phyloP scores from a whole-genome alignment of 2,888 invertebrate genomes.

The Portevinia maculata region DNA sequence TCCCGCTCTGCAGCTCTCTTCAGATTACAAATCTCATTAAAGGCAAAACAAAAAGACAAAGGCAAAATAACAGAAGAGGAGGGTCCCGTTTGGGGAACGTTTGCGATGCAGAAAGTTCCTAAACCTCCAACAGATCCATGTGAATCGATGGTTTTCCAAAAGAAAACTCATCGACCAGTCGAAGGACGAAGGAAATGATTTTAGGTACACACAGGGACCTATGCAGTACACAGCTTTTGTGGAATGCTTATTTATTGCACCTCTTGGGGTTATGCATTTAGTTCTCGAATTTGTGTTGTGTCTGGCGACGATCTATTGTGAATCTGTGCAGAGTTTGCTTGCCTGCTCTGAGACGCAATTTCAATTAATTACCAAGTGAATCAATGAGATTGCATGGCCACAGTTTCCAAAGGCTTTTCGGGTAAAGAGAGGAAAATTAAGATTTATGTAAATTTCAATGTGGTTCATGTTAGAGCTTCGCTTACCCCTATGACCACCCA shows the following conservation, averaged over 20 bases:
- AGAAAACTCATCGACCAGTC: conserved; percentile 29
- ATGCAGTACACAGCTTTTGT: conserved; percentile 38
- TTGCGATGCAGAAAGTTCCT: conserved; percentile 9
- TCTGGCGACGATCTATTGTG: conserved; percentile 1
- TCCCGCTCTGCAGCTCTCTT: not conserved
- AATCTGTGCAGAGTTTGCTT: conserved; percentile 19
- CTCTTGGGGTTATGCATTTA: conserved; percentile 37
- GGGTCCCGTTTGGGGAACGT: not conserved
- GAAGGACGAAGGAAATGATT: not conserved
- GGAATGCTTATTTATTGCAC: conserved; percentile 58
- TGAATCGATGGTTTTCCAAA: conserved; percentile 59
- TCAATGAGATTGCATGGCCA: conserved; percentile 37
- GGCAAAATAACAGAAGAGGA: conserved; percentile 10
- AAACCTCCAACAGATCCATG: conserved; percentile 5
- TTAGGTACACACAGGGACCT: conserved; percentile 2
- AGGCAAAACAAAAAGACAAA: conserved; percentile 12
- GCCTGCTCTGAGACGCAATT: conserved; percentile 40
- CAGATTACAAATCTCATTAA: conserved; percentile 52
- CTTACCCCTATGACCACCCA: conserved; percentile 4
- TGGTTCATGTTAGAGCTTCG: conserved; percentile 47
- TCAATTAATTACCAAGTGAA: conserved; percentile 67
- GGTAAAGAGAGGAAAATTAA: not conserved
- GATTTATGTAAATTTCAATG: conserved; percentile 62
- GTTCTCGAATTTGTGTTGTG: conserved; percentile 23
- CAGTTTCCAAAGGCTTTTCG: not conserved